A percentile compares a stretch with the other conserved stretches of the same genome.
phyloP scores from a whole-genome alignment of 2,113 vertebrate species.

The Hyperopisus bebe region DNA sequence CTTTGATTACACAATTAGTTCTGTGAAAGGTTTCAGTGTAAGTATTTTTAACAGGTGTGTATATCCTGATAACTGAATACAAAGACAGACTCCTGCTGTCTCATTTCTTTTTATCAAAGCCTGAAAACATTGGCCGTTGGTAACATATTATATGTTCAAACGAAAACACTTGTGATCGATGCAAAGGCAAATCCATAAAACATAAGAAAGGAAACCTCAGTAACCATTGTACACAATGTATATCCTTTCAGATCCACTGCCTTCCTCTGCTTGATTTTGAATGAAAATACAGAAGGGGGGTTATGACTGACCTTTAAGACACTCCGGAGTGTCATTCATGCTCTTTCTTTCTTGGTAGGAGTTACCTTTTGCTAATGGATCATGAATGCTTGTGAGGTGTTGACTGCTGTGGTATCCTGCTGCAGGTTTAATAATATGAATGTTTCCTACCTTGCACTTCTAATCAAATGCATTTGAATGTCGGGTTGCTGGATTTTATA shows the following conservation, averaged over 20 bases:
- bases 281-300: background rate
- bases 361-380: slow-evolving; percentile 16
- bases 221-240: background rate
- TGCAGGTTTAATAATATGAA: background rate
- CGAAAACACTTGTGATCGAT: background rate
- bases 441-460: background rate
- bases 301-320: slow-evolving; percentile 5
- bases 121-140: background rate
- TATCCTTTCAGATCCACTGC: background rate
- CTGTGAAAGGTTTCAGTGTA: background rate
- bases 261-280: background rate
- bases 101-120: background rate
- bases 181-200: background rate
- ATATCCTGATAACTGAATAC: background rate
- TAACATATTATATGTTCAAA: background rate
- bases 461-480: background rate
- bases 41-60: background rate
- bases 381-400: background rate
- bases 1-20: background rate
- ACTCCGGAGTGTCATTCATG: background rate
- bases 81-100: background rate
- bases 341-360: slow-evolving; percentile 9
- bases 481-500: background rate
- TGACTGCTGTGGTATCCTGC: slow-evolving; percentile 3
- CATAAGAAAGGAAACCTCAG: background rate